phyloP scores from a whole-genome alignment of 2,888 invertebrate species.

The Nezara viridula region DNA sequence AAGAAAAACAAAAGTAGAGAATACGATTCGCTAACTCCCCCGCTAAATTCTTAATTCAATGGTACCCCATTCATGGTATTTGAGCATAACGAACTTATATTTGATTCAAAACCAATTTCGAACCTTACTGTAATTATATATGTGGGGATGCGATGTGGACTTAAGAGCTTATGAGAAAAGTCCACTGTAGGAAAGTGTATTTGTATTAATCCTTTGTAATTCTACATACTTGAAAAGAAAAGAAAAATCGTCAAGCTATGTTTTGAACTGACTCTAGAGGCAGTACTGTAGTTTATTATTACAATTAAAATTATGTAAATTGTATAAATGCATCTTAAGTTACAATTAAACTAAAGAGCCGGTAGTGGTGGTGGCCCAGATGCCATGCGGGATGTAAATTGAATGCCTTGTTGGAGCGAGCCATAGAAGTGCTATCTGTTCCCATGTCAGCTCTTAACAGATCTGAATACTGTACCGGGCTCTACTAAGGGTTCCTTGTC shows the following conservation, averaged over 20 bases:
- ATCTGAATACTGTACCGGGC: neutral
- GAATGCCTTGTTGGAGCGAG: neutral
- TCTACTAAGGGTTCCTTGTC: neutral
- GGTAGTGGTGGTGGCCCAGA: neutral
- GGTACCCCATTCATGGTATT: no score
- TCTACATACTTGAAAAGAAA: no score
- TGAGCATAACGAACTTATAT: no score
- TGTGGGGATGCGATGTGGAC: no score
- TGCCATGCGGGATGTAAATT: slow-evolving; percentile 34
- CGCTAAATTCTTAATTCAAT: no score
- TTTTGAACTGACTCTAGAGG: neutral
- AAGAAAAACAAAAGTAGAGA: no score
- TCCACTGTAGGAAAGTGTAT: no score
- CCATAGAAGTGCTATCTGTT: neutral
- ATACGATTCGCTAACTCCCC: no score
- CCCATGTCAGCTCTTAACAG: neutral
- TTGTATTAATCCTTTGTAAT: no score
- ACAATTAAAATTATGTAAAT: neutral
- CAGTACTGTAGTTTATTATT: neutral
- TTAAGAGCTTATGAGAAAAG: no score
- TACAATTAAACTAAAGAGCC: neutral
- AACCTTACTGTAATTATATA: no score
- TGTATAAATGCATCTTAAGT: neutral
- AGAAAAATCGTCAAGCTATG: neutral
- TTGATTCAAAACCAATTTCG: no score